Conservation (phyloP, 1,140 invertebrate genomes). For the Mycetomoellerius zeteki region DNA sequence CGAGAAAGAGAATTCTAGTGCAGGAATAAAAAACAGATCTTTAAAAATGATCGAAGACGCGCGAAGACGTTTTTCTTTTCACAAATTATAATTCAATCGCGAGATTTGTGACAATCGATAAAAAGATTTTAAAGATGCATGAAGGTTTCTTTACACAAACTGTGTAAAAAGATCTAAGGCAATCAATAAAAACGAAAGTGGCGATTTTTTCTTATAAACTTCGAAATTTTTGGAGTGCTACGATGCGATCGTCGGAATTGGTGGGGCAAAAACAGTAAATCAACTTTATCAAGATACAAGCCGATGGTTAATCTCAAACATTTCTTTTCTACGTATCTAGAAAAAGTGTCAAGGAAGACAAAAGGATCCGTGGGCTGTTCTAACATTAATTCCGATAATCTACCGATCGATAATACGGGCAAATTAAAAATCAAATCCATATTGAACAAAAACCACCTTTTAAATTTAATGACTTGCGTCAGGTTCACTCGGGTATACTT, state of each 20-base stretch:
- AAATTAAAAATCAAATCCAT: background rate
- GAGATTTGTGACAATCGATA: background rate
- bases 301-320: background rate
- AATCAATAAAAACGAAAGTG: background rate
- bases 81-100: background rate
- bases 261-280: background rate
- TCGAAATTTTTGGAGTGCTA: background rate
- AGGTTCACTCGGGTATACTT: background rate
- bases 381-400: background rate
- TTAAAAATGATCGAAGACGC: too few relatives aligned
- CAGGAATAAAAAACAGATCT: too few relatives aligned
- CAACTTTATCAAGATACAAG: conserved; percentile 5
- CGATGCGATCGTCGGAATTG: background rate
- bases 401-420: background rate
- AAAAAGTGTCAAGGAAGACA: background rate
- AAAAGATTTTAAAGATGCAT: too few relatives aligned
- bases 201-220: background rate
- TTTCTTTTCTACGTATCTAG: background rate
- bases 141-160: too few relatives aligned
- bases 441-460: background rate
- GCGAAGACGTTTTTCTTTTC: too few relatives aligned
- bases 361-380: background rate
- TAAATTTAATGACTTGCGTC: background rate
- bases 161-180: background rate
- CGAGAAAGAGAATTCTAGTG: too few relatives aligned